Conservation (phyloP, 2,888 invertebrate genomes). For the Epistrophe eligans region DNA sequence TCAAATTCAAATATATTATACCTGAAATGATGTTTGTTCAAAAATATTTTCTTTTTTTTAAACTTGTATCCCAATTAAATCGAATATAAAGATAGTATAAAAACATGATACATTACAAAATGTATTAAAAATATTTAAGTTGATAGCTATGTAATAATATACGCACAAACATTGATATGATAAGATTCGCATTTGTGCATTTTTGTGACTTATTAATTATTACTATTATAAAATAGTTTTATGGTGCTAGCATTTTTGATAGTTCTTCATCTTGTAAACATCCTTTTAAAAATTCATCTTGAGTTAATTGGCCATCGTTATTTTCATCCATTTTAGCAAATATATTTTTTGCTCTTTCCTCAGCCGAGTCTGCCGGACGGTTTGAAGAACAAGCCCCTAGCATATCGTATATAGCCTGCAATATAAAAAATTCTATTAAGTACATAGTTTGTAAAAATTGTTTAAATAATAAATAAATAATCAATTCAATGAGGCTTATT, state of each 20-base stretch:
- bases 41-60: conserved; percentile 14
- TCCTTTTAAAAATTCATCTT: conserved; percentile 98
- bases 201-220: conserved; percentile 58
- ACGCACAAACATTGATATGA: conserved; percentile 69
- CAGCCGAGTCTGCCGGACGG: conserved; percentile 97
- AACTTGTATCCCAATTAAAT: conserved; percentile 30
- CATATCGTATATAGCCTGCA: conserved; percentile 99
- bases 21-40: conserved; percentile 37
- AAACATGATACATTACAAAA: conserved; percentile 69
- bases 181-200: conserved; percentile 60
- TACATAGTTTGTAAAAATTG: neutral
- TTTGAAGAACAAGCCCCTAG: conserved; percentile 98
- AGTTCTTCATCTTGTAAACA: conserved; percentile 98
- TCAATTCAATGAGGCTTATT: neutral
- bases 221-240: conserved; percentile 84
- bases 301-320: conserved; percentile 98
- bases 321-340: conserved; percentile 99
- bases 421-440: neutral
- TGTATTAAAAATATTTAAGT: conserved; percentile 67
- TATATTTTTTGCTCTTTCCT: conserved; percentile 99
- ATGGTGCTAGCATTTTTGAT: conserved; percentile 97
- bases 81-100: conserved; percentile 48
- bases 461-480: neutral
- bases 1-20: conserved; percentile 30
- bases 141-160: conserved; percentile 41